Evolutionary conservation across 2,888 invertebrate species (phyloP).

Genomic region (Microctonus brassicae): DNA sequence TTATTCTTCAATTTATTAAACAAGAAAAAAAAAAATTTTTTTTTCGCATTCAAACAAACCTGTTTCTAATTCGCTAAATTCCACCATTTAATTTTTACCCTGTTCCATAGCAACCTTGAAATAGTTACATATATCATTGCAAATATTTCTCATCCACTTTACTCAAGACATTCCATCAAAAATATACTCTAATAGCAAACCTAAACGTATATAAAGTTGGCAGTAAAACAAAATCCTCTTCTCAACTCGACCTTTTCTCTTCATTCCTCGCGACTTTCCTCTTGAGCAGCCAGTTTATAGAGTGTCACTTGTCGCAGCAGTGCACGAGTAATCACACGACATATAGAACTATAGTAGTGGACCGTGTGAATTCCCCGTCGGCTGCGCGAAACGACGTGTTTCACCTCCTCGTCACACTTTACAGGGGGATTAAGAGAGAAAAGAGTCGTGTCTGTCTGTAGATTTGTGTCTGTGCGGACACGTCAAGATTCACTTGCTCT

Average conservation of each 20-base stretch:
- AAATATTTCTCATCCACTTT: neutral
- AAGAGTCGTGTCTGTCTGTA: neutral
- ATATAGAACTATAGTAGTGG: constrained; percentile 49
- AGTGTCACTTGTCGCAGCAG: neutral
- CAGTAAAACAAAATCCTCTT: constrained; percentile 31
- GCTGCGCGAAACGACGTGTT: constrained; percentile 49
- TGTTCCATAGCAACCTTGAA: no score
- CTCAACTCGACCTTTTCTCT: constrained; percentile 34
- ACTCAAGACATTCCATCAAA: neutral
- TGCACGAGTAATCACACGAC: neutral
- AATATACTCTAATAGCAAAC: neutral
- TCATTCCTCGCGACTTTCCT: constrained; percentile 22
- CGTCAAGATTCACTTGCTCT: constrained; percentile 33
- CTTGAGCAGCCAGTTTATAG: constrained; percentile 16
- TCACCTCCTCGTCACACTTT: constrained; percentile 41
- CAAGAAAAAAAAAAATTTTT: no score
- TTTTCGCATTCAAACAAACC: no score
- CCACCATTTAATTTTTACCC: no score
- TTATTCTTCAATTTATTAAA: no score
- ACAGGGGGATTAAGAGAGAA: constrained; percentile 16
- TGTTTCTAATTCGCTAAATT: no score
- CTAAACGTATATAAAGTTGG: neutral
- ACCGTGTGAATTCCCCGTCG: constrained; percentile 61
- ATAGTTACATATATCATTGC: no score
- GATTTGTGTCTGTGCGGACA: neutral